Base-by-base conservation (phyloP, 2,888 invertebrate species). In the Sphaerophoria rueppellii region DNA sequence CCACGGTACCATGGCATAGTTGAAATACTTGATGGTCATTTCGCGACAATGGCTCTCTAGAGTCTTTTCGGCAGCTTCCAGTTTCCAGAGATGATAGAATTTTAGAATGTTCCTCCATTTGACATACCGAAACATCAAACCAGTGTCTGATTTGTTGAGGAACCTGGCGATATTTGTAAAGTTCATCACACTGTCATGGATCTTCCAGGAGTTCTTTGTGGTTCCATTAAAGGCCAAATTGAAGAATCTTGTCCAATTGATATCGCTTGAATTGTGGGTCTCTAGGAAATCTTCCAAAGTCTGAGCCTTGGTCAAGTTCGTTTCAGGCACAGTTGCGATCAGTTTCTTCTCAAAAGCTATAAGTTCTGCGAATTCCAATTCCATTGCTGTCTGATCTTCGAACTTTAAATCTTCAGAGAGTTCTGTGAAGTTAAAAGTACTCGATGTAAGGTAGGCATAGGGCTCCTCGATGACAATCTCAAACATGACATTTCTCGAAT, bases 1-100 rank as follows among this genome's bases (percentile, higher is more conserved):
- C 90, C 90, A 90, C 0, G 90, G 90, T 35, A 90, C 11, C 12
- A 90, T 65, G 0, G 90, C 90, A 48, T 89, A 90, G 32, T 88
- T 88, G 14, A 87, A 89, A 40, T 89, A 91, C 0, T 86, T 74
- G 4, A 89, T 88, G 0, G 90, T 88, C 4, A 89, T 83, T 4
- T 87, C 81, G 0, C 89, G 90, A 61, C 90, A 90, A 0, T 87
- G 88, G 34, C 86, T 87, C n/a, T 85, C 82, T 0, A 88, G 4
- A 4, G 80, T 87, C 6, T 88, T 87, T 24, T 24, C 24, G 6
- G 7, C 12, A 0, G 81, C 61, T 43, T 89, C 80, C 0, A 87
- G 76, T 32, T 88, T 88, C 90, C 90, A 90, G 1, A 88, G 48
- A 2, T 86, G 78, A 50, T 90, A 89, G 37, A 90, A 89, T n/a